Evolutionary conservation across 2,888 invertebrate species (phyloP).

Genomic region (Nyleta sp.): DNA sequence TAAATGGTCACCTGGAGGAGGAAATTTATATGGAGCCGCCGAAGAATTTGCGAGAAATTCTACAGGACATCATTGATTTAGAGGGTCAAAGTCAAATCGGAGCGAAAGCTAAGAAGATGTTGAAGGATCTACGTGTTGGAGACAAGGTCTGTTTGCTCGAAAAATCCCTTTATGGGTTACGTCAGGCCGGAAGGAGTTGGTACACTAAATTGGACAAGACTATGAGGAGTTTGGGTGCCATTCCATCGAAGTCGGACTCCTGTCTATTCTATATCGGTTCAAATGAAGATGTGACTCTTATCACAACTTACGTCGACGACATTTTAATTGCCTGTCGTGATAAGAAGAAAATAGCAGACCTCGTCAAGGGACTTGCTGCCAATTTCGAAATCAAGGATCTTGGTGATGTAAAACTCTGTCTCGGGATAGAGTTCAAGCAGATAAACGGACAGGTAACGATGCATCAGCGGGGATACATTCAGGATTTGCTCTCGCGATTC

Average conservation of each 20-base stretch:
- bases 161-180: slow-evolving; percentile 54
- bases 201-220: background rate
- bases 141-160: slow-evolving; percentile 47
- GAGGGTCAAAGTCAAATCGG: slow-evolving; percentile 20
- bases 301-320: slow-evolving; percentile 30
- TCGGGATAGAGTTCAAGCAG: slow-evolving; percentile 13
- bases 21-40: slow-evolving; percentile 58
- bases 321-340: slow-evolving; percentile 13
- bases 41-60: background rate
- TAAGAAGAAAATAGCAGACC: slow-evolving; percentile 5
- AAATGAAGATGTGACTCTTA: slow-evolving; percentile 2
- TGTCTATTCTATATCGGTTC: slow-evolving; percentile 22
- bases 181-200: slow-evolving; percentile 53
- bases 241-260: slow-evolving; percentile 14
- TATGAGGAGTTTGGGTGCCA: slow-evolving; percentile 12
- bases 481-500: slow-evolving; percentile 6
- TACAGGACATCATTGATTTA: slow-evolving; percentile 22
- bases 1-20: slow-evolving; percentile 60
- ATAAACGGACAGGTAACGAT: background rate
- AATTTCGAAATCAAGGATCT: slow-evolving; percentile 27
- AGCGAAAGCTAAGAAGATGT: slow-evolving; percentile 27
- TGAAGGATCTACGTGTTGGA: background rate
- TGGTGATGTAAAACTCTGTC: background rate
- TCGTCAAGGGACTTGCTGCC: background rate
- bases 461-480: slow-evolving; percentile 17